Base-by-base conservation (phyloP, 2,888 invertebrate species). In the Catocala nupta region DNA sequence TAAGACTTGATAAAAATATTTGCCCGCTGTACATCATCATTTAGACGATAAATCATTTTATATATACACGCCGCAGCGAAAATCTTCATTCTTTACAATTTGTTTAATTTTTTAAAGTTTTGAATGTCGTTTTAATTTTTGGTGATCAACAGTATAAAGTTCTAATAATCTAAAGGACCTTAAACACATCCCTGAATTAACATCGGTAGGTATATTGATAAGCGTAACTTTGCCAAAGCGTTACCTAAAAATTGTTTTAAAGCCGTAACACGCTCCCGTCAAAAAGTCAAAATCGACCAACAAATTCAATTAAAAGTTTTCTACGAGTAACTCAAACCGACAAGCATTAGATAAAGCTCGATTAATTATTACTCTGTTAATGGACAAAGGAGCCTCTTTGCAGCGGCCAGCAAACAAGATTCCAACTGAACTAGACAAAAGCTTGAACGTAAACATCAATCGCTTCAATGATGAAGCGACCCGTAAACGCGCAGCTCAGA, bases 221-320 rank as follows among this genome's bases (percentile, higher is more conserved):
- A 84, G 73, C 70, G 65, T 81, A 87, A 77, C 63, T 81, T 81
- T 78, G 59, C 55, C 64, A 71, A 83, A 86, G 81, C 82, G 81
- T 83, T 82, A 81, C 82, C 82, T 81, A 87, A 89, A 89, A 88
- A 89, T 86, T 84, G 81, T 87, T 87, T 76, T 66, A 80, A 82
- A 84, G 75, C 86, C 81, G 78, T 85, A 88, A 85, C 83, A 81
- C 78, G 82, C 74, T 80, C 77, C 73, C 82, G 85, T 89, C 88
- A 90, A 90, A 91, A 90, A 89, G 88, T 85, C 85, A 88, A 90
- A 91, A 90, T 88, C 88, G 82, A 85, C 85, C 78, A 86, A 81
- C 89, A 87, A 90, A 90, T 92, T 92, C 90, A 93, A 93, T 93
- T 92, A 92, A 92, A 93, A 93, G 85, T 93, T 93, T 84, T 72